Conservation (phyloP, 2,113 vertebrate species). For the Thymallus thymallus region DNA sequence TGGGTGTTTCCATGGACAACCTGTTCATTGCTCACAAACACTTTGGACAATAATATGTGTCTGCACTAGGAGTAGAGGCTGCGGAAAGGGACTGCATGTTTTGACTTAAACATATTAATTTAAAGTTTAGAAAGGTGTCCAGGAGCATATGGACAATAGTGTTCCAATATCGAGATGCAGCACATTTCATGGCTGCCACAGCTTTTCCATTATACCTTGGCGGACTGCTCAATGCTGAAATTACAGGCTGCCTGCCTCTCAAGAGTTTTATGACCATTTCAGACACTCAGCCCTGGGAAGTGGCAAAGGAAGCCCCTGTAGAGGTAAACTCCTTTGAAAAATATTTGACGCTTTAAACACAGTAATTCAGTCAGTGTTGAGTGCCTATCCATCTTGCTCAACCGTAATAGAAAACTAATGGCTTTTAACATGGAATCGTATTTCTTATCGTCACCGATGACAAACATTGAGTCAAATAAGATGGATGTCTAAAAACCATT, state of each 20-base stretch:
- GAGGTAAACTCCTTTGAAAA: constrained; percentile 73
- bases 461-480: constrained; percentile 69
- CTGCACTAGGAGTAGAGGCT: not conserved
- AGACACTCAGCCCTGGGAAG: constrained; percentile 71
- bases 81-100: constrained; percentile 8
- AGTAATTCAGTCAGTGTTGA: constrained; percentile 69
- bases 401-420: constrained; percentile 78
- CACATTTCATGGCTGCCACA: constrained; percentile 67
- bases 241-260: constrained; percentile 75
- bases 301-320: constrained; percentile 63
- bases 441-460: constrained; percentile 59
- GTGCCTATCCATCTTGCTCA: constrained; percentile 67
- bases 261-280: constrained; percentile 73
- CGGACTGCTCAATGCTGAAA: constrained; percentile 68
- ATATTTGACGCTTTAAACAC: constrained; percentile 72
- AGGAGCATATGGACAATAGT: constrained; percentile 72
- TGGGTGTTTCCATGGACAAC: not conserved
- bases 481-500: constrained; percentile 64
- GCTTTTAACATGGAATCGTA: constrained; percentile 68
- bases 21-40: not conserved
- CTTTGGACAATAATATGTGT: not conserved
- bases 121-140: constrained; percentile 71
- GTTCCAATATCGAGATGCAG: constrained; percentile 66
- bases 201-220: constrained; percentile 73
- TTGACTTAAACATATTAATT: constrained; percentile 74